Conservation (phyloP, 2,113 vertebrate species). For the Pelvicachromis taeniatus region DNA sequence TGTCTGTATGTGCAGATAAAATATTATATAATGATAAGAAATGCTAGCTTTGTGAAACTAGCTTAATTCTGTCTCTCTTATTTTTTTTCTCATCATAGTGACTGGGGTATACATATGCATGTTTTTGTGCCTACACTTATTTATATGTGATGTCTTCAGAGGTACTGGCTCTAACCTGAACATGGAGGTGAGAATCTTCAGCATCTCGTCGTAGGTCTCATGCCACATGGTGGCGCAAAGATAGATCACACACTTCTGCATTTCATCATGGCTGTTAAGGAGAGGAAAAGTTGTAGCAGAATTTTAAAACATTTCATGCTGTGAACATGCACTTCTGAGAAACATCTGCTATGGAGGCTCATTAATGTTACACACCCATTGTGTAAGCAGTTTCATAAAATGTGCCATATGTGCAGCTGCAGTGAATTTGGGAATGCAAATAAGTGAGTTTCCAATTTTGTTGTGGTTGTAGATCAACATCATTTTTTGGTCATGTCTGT, state of each 20-base stretch:
- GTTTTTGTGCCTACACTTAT: not conserved
- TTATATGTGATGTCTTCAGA: not conserved
- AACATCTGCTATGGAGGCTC: not conserved
- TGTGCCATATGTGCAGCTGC: not conserved
- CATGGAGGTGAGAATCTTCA: conserved; percentile 80
- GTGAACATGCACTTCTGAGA: not conserved
- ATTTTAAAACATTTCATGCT: not conserved
- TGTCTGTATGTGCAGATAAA: not conserved
- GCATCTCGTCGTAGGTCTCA: conserved; percentile 80
- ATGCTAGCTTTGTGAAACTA: not conserved
- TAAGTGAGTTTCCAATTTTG: not conserved
- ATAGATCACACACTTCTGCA: conserved; percentile 73
- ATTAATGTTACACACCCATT: not conserved
- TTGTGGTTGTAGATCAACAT: not conserved
- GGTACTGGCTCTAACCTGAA: conserved; percentile 68
- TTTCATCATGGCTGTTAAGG: conserved; percentile 43
- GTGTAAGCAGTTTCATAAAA: not conserved
- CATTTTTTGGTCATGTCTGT: not conserved
- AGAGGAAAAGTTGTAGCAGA: not conserved
- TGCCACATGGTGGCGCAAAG: conserved; percentile 84
- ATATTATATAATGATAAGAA: not conserved
- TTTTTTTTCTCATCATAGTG: not conserved
- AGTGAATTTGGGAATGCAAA: not conserved
- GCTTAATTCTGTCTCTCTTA: too few relatives aligned
- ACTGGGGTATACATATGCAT: not conserved